A percentile compares a stretch with the other conserved stretches of the same genome.
These are phyloP conservation scores for Acanthaster planci DNA, from an alignment of 35 echinoderm and acorn worm species.

Conservation along the genomic window DNA sequence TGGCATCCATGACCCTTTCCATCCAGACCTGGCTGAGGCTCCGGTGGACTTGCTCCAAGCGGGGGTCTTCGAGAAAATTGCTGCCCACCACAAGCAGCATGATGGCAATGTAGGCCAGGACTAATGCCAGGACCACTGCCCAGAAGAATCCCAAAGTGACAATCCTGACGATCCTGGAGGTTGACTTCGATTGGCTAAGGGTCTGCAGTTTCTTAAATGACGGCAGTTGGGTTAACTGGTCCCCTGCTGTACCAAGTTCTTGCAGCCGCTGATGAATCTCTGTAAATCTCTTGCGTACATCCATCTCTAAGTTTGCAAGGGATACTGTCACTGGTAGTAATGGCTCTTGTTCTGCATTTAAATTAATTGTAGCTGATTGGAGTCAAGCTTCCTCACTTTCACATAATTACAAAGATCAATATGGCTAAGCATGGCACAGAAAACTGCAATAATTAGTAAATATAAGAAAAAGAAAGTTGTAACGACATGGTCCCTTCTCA, in stretches of 20 bases:
- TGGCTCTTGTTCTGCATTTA: too few relatives aligned
- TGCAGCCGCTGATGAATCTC: conserved; percentile 12
- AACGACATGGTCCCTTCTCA: too few relatives aligned
- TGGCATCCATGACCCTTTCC: neutral
- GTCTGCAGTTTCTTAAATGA: neutral
- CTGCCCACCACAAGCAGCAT: neutral
- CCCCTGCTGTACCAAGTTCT: neutral
- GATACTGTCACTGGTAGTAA: neutral
- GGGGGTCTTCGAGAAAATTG: neutral
- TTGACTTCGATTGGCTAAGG: neutral
- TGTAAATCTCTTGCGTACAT: conserved; percentile 5
- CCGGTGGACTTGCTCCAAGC: neutral
- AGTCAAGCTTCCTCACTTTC: too few relatives aligned
- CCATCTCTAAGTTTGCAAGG: neutral
- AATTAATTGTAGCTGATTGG: too few relatives aligned
- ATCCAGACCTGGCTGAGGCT: conserved; percentile 20
- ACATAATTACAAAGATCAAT: too few relatives aligned
- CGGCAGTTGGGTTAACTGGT: neutral
- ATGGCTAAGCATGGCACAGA: too few relatives aligned
- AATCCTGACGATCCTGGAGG: neutral
- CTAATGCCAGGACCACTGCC: neutral
- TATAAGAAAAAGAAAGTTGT: too few relatives aligned
- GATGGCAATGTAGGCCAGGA: neutral
- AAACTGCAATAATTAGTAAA: too few relatives aligned
- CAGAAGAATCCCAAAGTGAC: neutral